These are phyloP conservation scores for Pangasius mekongensis DNA, from an alignment of 2,797 vertebrate genomes.

Conservation along the genomic window DNA sequence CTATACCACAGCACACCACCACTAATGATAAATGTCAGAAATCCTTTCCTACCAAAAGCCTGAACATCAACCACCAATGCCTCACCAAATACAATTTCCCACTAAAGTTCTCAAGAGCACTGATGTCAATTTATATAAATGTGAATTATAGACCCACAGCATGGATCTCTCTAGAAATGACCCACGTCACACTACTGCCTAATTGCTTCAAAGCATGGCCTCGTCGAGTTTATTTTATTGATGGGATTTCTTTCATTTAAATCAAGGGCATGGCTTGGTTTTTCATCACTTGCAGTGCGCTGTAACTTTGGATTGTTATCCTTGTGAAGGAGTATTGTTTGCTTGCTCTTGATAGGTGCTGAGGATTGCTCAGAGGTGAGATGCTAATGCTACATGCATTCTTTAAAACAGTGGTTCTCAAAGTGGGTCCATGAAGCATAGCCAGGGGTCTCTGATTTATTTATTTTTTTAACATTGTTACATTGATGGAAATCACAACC, in stretches of 20 bases:
- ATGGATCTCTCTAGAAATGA: slow-evolving; percentile 32
- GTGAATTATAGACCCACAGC: slow-evolving; percentile 38
- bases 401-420: not conserved
- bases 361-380: not conserved
- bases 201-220: slow-evolving; percentile 60
- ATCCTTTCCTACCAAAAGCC: slow-evolving; percentile 42
- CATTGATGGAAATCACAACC: not conserved
- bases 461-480: not conserved
- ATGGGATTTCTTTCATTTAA: slow-evolving; percentile 69
- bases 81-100: slow-evolving; percentile 41
- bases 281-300: slow-evolving; percentile 61
- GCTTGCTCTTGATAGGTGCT: not conserved
- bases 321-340: slow-evolving; percentile 31
- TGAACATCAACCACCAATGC: slow-evolving; percentile 44
- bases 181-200: slow-evolving; percentile 40
- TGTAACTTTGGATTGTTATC: slow-evolving; percentile 67
- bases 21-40: slow-evolving; percentile 52
- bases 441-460: not conserved
- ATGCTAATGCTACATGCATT: not conserved
- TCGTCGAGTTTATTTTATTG: slow-evolving; percentile 63
- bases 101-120: slow-evolving; percentile 49
- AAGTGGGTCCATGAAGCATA: not conserved
- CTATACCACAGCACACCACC: slow-evolving; percentile 53
- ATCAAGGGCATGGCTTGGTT: slow-evolving; percentile 57
- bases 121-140: slow-evolving; percentile 40